Evolutionary conservation across 2,888 invertebrate species (phyloP).

Genomic region (Epistrophe grossulariae): DNA sequence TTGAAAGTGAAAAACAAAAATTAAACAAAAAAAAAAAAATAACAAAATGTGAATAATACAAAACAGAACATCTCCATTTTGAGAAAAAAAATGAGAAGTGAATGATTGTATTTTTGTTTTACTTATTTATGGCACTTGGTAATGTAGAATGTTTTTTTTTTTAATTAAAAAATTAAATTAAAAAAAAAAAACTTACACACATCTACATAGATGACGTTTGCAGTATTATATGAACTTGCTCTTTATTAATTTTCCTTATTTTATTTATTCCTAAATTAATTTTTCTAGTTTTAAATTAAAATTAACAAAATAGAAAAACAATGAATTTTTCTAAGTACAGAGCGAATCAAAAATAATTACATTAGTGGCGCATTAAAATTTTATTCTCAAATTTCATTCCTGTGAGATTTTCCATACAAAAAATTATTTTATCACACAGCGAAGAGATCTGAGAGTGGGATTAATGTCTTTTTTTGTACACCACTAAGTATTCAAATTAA

Average conservation of each 20-base stretch:
- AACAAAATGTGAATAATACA: conserved; percentile 14
- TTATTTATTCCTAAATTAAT: conserved; percentile 22
- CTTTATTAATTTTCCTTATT: background rate
- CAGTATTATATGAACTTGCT: conserved; percentile 10
- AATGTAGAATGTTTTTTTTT: conserved; percentile 12
- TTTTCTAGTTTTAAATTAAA: conserved; percentile 9
- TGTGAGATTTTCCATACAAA: background rate
- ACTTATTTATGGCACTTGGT: conserved; percentile 65
- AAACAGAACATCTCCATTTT: conserved; percentile 1
- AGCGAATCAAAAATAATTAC: conserved; percentile 8
- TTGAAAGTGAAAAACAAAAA: background rate
- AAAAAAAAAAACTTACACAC: conserved; percentile 26
- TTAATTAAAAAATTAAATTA: conserved; percentile 30
- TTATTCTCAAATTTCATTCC: background rate
- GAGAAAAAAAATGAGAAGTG: conserved; percentile 29
- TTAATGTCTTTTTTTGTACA: background rate
- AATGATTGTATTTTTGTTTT: conserved; percentile 4
- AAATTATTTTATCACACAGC: background rate
- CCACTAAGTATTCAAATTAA: background rate
- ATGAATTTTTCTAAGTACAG: conserved; percentile 49
- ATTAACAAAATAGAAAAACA: conserved; percentile 39
- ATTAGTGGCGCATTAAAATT: background rate
- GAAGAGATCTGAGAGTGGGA: background rate
- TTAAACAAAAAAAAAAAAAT: conserved; percentile 4
- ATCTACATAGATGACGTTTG: background rate